Conservation (phyloP, 1,140 invertebrate genomes). For the Diorhabda sublineata region DNA sequence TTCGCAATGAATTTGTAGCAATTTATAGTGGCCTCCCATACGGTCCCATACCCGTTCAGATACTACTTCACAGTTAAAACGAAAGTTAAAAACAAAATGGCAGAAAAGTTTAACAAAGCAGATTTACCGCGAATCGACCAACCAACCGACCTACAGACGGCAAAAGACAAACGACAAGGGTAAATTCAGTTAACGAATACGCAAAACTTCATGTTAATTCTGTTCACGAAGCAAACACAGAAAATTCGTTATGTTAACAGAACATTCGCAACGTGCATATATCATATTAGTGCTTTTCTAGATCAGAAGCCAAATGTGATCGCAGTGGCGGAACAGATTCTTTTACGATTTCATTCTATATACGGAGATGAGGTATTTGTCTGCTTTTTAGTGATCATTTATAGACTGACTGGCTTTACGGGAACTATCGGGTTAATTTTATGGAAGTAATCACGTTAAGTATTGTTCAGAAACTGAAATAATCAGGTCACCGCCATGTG, state of each 20-base stretch:
- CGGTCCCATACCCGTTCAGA: too few species aligned
- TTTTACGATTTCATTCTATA: background rate
- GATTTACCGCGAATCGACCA: background rate
- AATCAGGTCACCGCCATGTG: too few species aligned
- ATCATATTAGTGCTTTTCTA: constrained; percentile 10
- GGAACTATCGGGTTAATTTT: too few species aligned
- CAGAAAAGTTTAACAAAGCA: constrained; percentile 4
- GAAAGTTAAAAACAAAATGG: constrained; percentile 16
- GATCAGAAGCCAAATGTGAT: constrained; percentile 13
- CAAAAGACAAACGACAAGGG: constrained; percentile 12
- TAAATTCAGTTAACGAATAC: constrained; percentile 22
- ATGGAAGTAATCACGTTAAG: too few species aligned
- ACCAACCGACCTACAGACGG: background rate
- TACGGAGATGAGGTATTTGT: too few species aligned
- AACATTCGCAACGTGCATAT: constrained; percentile 11
- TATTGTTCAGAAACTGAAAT: too few species aligned
- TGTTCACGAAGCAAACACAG: constrained; percentile 14
- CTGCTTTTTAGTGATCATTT: too few species aligned
- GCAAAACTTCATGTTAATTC: constrained; percentile 21
- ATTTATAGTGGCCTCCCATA: too few species aligned
- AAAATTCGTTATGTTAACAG: constrained; percentile 14
- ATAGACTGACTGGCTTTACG: too few species aligned
- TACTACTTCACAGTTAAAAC: constrained; percentile 13
- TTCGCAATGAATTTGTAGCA: too few species aligned
- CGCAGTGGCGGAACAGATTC: constrained; percentile 2